Percentiles rank a stretch among this genome's conserved stretches.
phyloP scores from a whole-genome alignment of 1,140 invertebrate genomes.

The Zophobas morio region DNA sequence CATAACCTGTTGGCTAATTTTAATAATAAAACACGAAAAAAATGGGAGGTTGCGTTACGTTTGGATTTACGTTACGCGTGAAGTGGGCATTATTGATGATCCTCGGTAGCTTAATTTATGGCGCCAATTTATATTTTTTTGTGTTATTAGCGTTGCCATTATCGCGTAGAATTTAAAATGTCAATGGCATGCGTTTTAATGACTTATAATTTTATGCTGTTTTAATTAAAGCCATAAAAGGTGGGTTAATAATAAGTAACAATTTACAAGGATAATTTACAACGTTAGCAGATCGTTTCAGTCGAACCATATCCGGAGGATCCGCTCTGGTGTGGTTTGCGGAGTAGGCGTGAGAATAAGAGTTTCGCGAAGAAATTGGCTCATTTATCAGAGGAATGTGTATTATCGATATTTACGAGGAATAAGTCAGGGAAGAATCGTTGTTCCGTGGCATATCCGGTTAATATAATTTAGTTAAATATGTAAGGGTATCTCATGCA shows the following conservation, averaged over 20 bases:
- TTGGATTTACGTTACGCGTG: too few species aligned
- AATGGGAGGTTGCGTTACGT: background rate
- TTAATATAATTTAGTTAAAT: slow-evolving; percentile 39
- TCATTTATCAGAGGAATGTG: background rate
- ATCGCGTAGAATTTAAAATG: background rate
- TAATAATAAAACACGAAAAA: background rate
- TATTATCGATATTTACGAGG: background rate
- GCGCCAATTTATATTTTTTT: too few species aligned
- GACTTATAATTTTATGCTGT: slow-evolving; percentile 6
- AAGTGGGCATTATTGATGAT: too few species aligned
- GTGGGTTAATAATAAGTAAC: slow-evolving; percentile 25
- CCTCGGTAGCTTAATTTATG: background rate
- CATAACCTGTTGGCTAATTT: background rate
- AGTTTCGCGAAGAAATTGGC: background rate
- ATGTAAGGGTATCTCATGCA: slow-evolving; percentile 53
- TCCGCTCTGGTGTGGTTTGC: background rate
- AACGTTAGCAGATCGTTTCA: background rate
- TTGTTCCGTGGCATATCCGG: slow-evolving; percentile 13
- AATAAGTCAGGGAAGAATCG: slow-evolving; percentile 8
- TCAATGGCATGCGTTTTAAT: slow-evolving; percentile 15
- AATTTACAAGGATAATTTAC: slow-evolving; percentile 15
- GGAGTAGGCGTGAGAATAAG: background rate
- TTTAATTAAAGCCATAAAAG: slow-evolving; percentile 21
- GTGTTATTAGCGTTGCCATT: background rate
- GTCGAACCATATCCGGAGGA: background rate